phyloP scores from a whole-genome alignment of 2,888 invertebrate species.

The Habrosyne pyritoides region DNA sequence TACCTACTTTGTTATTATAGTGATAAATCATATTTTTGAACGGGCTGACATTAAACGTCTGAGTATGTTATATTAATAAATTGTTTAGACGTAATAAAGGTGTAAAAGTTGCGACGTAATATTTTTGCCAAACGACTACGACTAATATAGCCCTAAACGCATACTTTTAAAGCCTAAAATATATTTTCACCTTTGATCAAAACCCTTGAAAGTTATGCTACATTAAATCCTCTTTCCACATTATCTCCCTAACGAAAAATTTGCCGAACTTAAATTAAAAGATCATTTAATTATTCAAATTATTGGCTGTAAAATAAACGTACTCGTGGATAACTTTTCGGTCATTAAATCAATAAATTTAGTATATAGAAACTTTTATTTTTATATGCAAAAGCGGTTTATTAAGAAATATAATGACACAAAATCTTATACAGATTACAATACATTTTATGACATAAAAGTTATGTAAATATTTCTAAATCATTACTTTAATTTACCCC shows the following conservation, averaged over 20 bases:
- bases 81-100: too few relatives aligned
- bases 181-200: background rate
- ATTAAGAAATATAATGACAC: too few relatives aligned
- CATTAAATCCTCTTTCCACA: conserved; percentile 4
- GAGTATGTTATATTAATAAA: background rate
- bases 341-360: background rate
- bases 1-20: too few relatives aligned
- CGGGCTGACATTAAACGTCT: too few relatives aligned
- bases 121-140: background rate
- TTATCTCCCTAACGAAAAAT: conserved; percentile 16
- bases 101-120: background rate
- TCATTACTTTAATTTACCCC: too few relatives aligned
- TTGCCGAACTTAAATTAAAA: conserved; percentile 26
- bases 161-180: background rate
- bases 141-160: background rate
- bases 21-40: too few relatives aligned
- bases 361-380: background rate
- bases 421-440: too few relatives aligned
- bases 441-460: too few relatives aligned
- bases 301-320: conserved; percentile 16
- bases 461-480: too few relatives aligned
- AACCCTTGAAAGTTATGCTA: background rate
- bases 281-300: conserved; percentile 31
- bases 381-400: too few relatives aligned
- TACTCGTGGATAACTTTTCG: conserved; percentile 2